Evolutionary conservation across 2,113 vertebrate genomes (phyloP).

Genomic region (Archocentrus centrarchus): DNA sequence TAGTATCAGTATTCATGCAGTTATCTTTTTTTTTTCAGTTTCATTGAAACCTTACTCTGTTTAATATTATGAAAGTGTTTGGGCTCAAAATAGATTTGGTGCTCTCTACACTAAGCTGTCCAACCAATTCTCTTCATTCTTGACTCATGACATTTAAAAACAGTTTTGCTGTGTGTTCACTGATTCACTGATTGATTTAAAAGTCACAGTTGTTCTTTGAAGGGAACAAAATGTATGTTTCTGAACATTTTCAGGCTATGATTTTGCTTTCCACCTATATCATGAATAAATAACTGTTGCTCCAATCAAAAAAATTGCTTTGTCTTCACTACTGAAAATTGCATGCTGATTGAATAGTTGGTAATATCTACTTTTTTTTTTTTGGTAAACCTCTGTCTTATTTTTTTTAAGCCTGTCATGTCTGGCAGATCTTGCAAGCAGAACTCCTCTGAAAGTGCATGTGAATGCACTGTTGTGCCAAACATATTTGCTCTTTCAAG

Average conservation of each 20-base stretch:
- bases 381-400: background rate
- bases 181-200: slow-evolving; percentile 1
- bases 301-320: slow-evolving; percentile 5
- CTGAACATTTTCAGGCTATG: background rate
- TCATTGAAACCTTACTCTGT: background rate
- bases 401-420: too few species aligned
- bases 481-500: too few species aligned
- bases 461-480: too few species aligned
- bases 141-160: slow-evolving; percentile 2
- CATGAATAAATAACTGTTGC: slow-evolving; percentile 12
- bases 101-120: background rate
- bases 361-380: slow-evolving; percentile 19
- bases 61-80: background rate
- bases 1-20: background rate
- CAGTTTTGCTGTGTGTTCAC: background rate
- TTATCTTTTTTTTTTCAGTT: background rate
- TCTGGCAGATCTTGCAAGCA: too few species aligned
- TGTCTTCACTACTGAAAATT: slow-evolving; percentile 31
- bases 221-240: background rate
- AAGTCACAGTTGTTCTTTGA: background rate
- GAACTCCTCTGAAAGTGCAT: too few species aligned
- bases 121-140: slow-evolving; percentile 16
- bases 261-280: background rate
- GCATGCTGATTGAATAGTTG: slow-evolving; percentile 32
- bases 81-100: slow-evolving; percentile 18